These are phyloP conservation scores for Calyptommatus sinebrachiatus DNA, from an alignment of 2,113 vertebrate species.

Conservation along the genomic window DNA sequence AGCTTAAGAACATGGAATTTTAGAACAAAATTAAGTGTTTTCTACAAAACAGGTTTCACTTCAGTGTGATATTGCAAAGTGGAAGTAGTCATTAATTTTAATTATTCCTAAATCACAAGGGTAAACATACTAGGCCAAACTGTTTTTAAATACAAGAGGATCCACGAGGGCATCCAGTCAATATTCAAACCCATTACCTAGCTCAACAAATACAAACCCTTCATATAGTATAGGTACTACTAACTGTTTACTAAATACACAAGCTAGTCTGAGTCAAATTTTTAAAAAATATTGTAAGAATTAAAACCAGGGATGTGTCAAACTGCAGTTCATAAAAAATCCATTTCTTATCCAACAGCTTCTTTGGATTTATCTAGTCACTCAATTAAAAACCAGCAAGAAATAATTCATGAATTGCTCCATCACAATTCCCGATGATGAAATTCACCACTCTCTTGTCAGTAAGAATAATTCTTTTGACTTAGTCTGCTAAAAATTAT, in stretches of 20 bases:
- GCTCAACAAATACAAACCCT: not conserved
- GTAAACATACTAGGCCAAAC: not conserved
- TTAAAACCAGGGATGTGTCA: not conserved
- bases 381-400: not conserved
- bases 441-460: not conserved
- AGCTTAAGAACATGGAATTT: constrained; percentile 3
- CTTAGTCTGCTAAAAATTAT: not conserved
- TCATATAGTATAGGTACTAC: not conserved
- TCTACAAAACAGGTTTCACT: not conserved
- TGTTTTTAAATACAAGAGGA: not conserved
- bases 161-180: not conserved
- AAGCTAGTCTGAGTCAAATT: not conserved
- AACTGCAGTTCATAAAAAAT: too few relatives aligned
- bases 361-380: too few relatives aligned
- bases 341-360: too few relatives aligned
- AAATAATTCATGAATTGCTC: not conserved
- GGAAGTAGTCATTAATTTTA: not conserved
- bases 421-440: not conserved
- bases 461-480: not conserved
- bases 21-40: not conserved
- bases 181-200: not conserved
- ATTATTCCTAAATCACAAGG: not conserved
- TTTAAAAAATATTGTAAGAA: not conserved
- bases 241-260: not conserved
- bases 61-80: not conserved